Conservation (phyloP, 2,113 vertebrate species). For the Ginglymostoma cirratum region DNA sequence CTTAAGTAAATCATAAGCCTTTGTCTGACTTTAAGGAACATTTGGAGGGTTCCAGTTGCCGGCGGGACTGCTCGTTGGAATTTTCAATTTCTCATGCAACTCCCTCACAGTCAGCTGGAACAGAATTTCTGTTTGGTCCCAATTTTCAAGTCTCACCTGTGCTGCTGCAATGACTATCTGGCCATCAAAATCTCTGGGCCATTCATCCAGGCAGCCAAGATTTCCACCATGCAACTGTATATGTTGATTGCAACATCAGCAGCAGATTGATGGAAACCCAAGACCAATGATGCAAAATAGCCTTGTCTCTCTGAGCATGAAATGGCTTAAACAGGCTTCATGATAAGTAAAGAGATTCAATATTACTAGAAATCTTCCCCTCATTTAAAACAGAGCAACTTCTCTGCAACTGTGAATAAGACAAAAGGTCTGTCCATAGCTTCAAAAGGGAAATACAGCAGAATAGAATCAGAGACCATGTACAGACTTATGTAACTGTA, state of each 20-base stretch:
- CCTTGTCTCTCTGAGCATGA: not conserved
- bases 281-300: not conserved
- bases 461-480: not conserved
- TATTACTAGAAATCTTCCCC: not conserved
- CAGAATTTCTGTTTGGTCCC: too few species aligned
- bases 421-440: not conserved
- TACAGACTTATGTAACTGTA: not conserved
- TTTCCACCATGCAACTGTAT: not conserved
- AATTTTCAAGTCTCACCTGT: too few species aligned
- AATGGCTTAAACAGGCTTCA: too few species aligned
- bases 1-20: too few species aligned
- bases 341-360: not conserved
- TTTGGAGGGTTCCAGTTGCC: too few species aligned
- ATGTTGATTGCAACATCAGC: not conserved
- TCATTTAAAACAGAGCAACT: not conserved
- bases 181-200: too few species aligned
- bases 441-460: not conserved
- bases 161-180: too few species aligned
- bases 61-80: too few species aligned
- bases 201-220: not conserved
- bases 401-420: not conserved
- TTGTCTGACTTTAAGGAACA: too few species aligned
- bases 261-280: not conserved
- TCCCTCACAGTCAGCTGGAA: too few species aligned
- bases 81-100: too few species aligned